Evolutionary conservation across 2,113 vertebrate species (phyloP), one percentile per base, ranked within the genome.

Genomic region (Bothrops jararaca): DNA sequence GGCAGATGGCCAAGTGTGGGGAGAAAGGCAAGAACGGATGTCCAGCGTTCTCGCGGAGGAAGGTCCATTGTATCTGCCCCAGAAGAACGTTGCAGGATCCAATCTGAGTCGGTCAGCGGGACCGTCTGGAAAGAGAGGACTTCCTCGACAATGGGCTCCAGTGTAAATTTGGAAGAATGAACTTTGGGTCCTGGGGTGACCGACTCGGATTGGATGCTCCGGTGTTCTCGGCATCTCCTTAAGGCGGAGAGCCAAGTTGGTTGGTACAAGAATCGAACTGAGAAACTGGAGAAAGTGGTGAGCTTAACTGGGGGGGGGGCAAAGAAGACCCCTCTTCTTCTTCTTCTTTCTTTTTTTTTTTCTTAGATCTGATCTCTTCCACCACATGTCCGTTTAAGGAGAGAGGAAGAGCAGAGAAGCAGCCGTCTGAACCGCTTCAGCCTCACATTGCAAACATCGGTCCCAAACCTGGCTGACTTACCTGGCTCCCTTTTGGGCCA

Each of bases 401-500:
- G 34, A 74, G 5, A 1, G 60, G 24, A n/a, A 13, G 60, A 29
- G 26, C n/a, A 2, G 13, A 39, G 13, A 3, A 80, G 69, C 34
- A 9, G 69, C 2, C 18, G 0, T 22, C 18, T 4, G 45, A 45
- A 45, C 45, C 45, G 69, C 15, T 74, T 7, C 69, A 18, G 34
- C 15, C n/a, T 39, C n/a, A 8, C 12, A 1, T 29, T 64, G 26
- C 26, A 18, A 74, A 74, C 5, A 2, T 29, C 69, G 20, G 69
- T 34, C 10, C 29, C n/a, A 13, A 91, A 64, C 29, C 5, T n/a
- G 89, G 29, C 85, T 86, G 95, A 98, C 99, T 98, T 98, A 99
- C 99, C 98, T 98, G 98, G 96, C 97, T 97, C 95, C 99, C 99
- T 98, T 99, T 99, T 86, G 98, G 98, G 96, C 99, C 99, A 93